These are phyloP conservation scores for Liparis tanakae DNA, from an alignment of 2,797 vertebrate genomes.

Conservation along the genomic window DNA sequence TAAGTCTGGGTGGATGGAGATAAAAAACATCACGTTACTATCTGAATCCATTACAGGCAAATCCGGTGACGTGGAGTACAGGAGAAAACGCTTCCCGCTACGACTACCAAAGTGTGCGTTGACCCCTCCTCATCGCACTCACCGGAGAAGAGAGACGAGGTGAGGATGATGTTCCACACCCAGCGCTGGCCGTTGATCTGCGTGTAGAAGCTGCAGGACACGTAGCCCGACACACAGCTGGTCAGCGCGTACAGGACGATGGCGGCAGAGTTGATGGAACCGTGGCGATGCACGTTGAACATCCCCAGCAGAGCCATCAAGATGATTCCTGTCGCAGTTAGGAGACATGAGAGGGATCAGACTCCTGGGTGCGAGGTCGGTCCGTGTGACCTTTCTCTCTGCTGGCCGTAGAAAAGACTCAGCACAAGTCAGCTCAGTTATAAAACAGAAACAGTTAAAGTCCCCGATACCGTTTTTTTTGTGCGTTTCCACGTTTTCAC, in stretches of 20 bases:
- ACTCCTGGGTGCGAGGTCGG: background rate
- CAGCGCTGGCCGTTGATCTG: conserved; percentile 92
- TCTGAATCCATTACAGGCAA: background rate
- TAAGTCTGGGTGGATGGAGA: background rate
- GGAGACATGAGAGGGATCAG: background rate
- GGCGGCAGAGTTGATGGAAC: conserved; percentile 93
- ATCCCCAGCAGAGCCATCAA: conserved; percentile 92
- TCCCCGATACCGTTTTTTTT: background rate
- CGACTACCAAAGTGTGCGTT: background rate
- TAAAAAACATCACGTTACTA: background rate
- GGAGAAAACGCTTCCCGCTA: background rate
- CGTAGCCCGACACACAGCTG: conserved; percentile 93
- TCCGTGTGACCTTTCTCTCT: conserved; percentile 4
- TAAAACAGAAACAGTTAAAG: background rate
- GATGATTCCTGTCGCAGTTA: conserved; percentile 84
- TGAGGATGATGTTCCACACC: conserved; percentile 97
- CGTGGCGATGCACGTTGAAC: conserved; percentile 93
- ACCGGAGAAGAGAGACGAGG: conserved; percentile 93
- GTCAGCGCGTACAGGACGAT: conserved; percentile 93
- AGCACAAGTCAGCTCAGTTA: conserved; percentile 6
- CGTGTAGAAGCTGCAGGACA: conserved; percentile 93
- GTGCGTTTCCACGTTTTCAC: background rate
- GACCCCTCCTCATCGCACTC: conserved; percentile 15
- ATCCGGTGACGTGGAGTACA: background rate
- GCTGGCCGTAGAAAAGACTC: background rate